Evolutionary conservation across 1,140 invertebrate species (phyloP), one percentile per base, ranked within the genome.

Genomic region (Anastatus disparis): DNA sequence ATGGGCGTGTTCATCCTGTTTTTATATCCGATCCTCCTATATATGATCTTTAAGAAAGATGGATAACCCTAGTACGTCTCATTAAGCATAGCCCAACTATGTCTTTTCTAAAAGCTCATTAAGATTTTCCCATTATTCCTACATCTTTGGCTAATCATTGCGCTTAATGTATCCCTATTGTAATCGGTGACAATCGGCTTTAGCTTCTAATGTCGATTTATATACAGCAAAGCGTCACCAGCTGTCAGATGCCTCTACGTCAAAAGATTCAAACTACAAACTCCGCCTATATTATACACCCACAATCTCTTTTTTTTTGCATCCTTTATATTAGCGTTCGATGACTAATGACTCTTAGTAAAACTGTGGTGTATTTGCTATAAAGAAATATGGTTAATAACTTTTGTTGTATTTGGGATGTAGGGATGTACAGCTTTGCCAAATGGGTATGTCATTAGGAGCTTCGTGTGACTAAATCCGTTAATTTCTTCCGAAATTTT

Each of bases 291-390:
- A n/a, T n/a, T n/a, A 10, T 29, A 44, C 52, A 46, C 38, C 64
- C 24, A 66, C 64, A 29, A 61, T 9, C 20, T 9, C 26, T 4
- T 35, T 10, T 35, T 10, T 35, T 35, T 35, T 10, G 31, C 31
- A 35, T 10, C 31, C 31, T 35, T 35, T 10, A 35, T 35, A 35
- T 35, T 10, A 35, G 24, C 24, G 64, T 48, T 24, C 50, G 63
- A 56, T 66, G 64, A 66, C 64, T 66, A 56, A 83, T 82, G 78
- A 81, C 70, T n/a, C n/a, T n/a, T n/a, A n/a, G n/a, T n/a, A n/a
- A n/a, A n/a, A n/a, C n/a, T 64, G 62, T 53, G 55, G 69, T 75
- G 35, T 42, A 15, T 7, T 35, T 10, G 4, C 1, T 2, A 44
- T 29, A 52, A 12, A 15, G 9, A 20, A 77, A n/a, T n/a, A n/a